A percentile compares a stretch with the other conserved stretches of the same genome.
phyloP scores from a whole-genome alignment of 2,888 invertebrate species.

The Protophormia terraenovae region DNA sequence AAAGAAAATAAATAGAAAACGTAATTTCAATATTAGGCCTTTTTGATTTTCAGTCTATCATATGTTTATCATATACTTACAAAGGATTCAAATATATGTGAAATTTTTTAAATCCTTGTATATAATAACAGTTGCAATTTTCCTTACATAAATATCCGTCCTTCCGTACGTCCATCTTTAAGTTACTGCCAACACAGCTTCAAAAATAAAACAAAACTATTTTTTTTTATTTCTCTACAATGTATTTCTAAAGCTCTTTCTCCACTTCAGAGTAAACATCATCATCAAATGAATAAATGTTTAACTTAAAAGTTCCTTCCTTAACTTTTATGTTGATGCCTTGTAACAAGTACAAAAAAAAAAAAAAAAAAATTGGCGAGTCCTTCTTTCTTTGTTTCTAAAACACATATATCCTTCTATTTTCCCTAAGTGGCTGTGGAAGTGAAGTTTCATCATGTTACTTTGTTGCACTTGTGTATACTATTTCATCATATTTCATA shows the following conservation, averaged over 20 bases:
- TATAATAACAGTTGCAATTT: background rate
- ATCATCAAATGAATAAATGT: conserved; percentile 36
- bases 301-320: conserved; percentile 17
- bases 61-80: too few relatives aligned
- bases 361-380: conserved; percentile 23
- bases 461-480: conserved; percentile 19
- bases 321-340: background rate
- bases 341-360: conserved; percentile 10
- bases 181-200: background rate
- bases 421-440: conserved; percentile 6
- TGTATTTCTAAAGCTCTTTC: background rate
- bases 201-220: background rate
- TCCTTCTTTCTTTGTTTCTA: background rate
- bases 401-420: background rate
- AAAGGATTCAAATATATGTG: background rate
- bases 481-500: background rate
- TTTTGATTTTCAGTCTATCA: too few relatives aligned
- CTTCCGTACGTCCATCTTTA: background rate
- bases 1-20: too few relatives aligned
- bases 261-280: conserved; percentile 24
- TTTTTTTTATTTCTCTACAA: background rate
- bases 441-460: conserved; percentile 1
- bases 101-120: background rate
- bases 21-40: too few relatives aligned
- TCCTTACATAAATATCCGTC: background rate